Percentiles rank a stretch among this genome's conserved stretches.
phyloP scores from a whole-genome alignment of 2,113 vertebrate genomes.

The Hippocampus guttulatus region DNA sequence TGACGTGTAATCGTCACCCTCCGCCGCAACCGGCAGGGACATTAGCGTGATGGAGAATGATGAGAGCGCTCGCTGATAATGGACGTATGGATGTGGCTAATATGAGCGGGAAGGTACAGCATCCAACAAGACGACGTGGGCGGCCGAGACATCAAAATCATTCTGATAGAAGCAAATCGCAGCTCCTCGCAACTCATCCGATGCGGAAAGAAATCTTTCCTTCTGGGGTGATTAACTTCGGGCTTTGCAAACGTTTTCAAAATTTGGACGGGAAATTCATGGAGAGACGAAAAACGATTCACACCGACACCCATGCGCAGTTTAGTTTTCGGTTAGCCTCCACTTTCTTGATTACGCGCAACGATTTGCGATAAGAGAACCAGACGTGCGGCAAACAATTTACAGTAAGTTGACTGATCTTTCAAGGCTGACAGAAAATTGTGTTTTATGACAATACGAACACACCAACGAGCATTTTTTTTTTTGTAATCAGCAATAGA shows the following conservation, averaged over 20 bases:
- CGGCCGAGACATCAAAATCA: conserved; percentile 35
- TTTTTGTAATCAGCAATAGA: too few relatives aligned
- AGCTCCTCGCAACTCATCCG: conserved; percentile 7
- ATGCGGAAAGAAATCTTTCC: conserved; percentile 12
- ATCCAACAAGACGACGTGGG: conserved; percentile 32
- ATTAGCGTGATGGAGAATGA: conserved; percentile 66
- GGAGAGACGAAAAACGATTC: too few relatives aligned
- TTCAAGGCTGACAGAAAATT: too few relatives aligned
- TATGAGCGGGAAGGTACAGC: conserved; percentile 34
- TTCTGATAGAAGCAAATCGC: conserved; percentile 22
- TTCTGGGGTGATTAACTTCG: conserved; percentile 9
- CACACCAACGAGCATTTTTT: too few relatives aligned
- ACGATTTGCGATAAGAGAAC: too few relatives aligned
- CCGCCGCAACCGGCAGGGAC: conserved; percentile 45
- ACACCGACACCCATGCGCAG: too few relatives aligned
- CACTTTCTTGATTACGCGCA: too few relatives aligned
- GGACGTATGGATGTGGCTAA: conserved; percentile 34
- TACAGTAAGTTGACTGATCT: too few relatives aligned
- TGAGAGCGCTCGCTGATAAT: conserved; percentile 35
- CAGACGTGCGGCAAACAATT: too few relatives aligned
- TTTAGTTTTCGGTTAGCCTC: too few relatives aligned
- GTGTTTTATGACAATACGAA: too few relatives aligned
- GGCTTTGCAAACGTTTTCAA: neutral
- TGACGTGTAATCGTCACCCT: conserved; percentile 55
- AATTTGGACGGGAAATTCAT: neutral